phyloP scores from a whole-genome alignment of 2,888 invertebrate species.

The Lasioglossum leucozonium region DNA sequence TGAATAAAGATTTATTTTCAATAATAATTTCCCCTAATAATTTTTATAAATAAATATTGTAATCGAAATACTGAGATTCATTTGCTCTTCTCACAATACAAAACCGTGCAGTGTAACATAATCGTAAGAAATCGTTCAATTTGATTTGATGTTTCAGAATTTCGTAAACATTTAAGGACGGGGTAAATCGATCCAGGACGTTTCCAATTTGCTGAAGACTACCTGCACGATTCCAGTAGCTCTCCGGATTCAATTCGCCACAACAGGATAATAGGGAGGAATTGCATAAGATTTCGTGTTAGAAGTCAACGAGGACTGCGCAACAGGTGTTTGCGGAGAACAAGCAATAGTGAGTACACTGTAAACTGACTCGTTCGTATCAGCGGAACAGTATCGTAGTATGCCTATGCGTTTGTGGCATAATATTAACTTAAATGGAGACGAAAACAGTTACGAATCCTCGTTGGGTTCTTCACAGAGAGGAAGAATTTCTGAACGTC shows the following conservation, averaged over 20 bases:
- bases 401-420: neutral
- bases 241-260: neutral
- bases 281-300: constrained; percentile 38
- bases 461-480: neutral
- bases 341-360: constrained; percentile 52
- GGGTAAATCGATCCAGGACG: neutral
- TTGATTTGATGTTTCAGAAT: neutral
- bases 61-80: too few species aligned
- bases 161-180: neutral
- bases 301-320: constrained; percentile 18
- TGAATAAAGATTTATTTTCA: neutral
- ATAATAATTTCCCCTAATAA: neutral
- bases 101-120: neutral
- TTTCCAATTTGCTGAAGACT: constrained; percentile 6
- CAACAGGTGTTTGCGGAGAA: constrained; percentile 34
- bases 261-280: constrained; percentile 16
- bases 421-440: neutral
- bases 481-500: neutral
- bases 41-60: neutral
- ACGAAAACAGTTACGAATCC: neutral
- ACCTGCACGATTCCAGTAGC: neutral
- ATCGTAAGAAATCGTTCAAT: neutral
- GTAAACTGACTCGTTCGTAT: constrained; percentile 7
- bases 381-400: neutral
- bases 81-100: neutral